Percentiles rank a stretch among this genome's conserved stretches.
phyloP scores from a whole-genome alignment of 2,113 vertebrate species.

The Psittacula cyanocephala region DNA sequence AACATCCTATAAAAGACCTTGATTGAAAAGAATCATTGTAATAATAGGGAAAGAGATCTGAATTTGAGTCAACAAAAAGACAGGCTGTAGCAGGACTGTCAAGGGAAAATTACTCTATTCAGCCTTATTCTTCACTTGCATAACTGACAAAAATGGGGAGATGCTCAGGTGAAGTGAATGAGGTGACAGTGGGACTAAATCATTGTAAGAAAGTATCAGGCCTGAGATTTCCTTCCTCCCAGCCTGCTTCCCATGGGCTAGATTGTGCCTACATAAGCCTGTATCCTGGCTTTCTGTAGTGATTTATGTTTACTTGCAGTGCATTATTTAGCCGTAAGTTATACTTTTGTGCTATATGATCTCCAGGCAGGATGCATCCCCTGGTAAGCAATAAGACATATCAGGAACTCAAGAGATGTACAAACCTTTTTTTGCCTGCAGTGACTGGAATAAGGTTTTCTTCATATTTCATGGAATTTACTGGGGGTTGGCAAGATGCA shows the following conservation, averaged over 20 bases:
- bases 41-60: background rate
- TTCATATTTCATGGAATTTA: background rate
- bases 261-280: background rate
- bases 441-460: background rate
- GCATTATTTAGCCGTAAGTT: constrained; percentile 3
- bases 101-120: background rate
- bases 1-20: background rate
- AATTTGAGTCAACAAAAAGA: background rate
- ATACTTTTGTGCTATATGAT: background rate
- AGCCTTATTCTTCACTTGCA: background rate
- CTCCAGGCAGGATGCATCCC: background rate
- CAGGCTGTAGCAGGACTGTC: background rate
- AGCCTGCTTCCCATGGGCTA: background rate
- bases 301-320: background rate
- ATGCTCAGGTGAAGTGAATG: background rate
- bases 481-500: background rate
- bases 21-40: background rate
- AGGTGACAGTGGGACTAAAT: background rate
- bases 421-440: background rate
- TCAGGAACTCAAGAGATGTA: background rate
- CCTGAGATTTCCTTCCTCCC: background rate
- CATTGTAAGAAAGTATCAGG: background rate
- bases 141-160: background rate
- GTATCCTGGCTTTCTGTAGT: background rate
- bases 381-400: background rate